Evolutionary conservation across 2,113 vertebrate species (phyloP), one percentile per base, ranked within the genome.

Genomic region (Passerina amoena): DNA sequence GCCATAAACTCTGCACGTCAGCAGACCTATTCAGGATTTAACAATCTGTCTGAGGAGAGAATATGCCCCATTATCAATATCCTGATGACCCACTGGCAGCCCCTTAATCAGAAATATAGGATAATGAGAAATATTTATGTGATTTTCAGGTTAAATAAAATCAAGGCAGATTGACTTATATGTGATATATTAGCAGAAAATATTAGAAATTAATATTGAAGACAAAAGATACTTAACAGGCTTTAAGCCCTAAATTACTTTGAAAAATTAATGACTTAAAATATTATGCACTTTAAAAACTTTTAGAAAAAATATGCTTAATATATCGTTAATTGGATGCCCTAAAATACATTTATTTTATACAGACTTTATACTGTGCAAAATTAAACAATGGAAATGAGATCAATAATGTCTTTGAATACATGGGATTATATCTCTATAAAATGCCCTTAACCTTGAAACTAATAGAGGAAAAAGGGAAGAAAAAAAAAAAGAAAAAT

Each of bases 61-160:
- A 59, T 50, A 48, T 53, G 11, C 3, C 14, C 45, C 35, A 20
- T 48, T 85, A 45, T 70, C 38, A 79, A 45, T 79, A 89, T 42
- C 5, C 33, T 47, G 17, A 27, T 92, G 44, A 82, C 23, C 30
- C 53, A 44, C 17, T 71, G 44, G 42, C 33, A 88, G 22, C 2
- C 17, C 2, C 19, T 84, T 75, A 68, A 64, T 75, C 65, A 69
- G 47, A 15, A 65, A 57, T 72, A 38, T 20, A 72, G 44, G 25
- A 57, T 47, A 76, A 84, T 50, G 18, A 76, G 48, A 77, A 61
- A 37, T 50, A 82, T 60, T 64, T 68, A 25, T 51, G 45, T 56
- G 6, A 19, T 84, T 94, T 96, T 22, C 16, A 86, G 23, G 40
- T 83, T 94, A 96, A 94, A 91, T 88, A 51, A 69, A 95, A 50